These are phyloP conservation scores for Anthophora plumipes DNA, from an alignment of 2,888 invertebrate species.

Conservation along the genomic window DNA sequence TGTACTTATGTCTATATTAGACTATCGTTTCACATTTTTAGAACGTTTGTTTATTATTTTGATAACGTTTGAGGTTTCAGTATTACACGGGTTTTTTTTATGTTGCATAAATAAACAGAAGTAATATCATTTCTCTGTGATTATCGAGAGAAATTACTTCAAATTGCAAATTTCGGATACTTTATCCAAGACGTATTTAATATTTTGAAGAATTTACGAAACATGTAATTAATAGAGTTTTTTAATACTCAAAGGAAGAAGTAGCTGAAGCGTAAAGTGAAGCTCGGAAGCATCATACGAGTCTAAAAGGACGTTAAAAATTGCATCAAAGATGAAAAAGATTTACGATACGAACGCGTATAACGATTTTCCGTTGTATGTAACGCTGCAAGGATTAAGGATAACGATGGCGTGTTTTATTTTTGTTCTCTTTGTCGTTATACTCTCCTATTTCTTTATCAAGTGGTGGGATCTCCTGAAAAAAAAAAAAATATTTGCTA, in stretches of 20 bases:
- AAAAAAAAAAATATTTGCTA: constrained; percentile 5
- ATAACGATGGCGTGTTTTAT: constrained; percentile 14
- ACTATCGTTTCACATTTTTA: too few relatives aligned
- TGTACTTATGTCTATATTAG: too few relatives aligned
- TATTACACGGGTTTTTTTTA: background rate
- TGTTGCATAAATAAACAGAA: background rate
- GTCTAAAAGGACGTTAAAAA: constrained; percentile 9
- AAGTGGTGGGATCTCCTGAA: background rate
- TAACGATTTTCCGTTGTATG: constrained; percentile 18
- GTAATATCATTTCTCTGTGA: background rate
- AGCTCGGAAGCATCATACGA: background rate
- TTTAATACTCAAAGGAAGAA: background rate
- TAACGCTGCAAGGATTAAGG: constrained; percentile 27
- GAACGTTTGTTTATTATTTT: too few relatives aligned
- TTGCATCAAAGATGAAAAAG: constrained; percentile 27
- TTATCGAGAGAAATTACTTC: background rate
- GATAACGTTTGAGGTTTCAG: too few relatives aligned
- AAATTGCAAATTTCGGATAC: background rate
- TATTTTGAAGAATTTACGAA: background rate
- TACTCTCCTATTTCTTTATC: background rate
- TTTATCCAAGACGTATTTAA: background rate
- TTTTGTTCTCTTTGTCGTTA: background rate
- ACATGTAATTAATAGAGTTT: background rate
- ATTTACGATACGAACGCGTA: constrained; percentile 9
- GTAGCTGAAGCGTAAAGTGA: background rate